Evolutionary conservation across 2,113 vertebrate genomes (phyloP).

Genomic region (Aphyosemion australe): DNA sequence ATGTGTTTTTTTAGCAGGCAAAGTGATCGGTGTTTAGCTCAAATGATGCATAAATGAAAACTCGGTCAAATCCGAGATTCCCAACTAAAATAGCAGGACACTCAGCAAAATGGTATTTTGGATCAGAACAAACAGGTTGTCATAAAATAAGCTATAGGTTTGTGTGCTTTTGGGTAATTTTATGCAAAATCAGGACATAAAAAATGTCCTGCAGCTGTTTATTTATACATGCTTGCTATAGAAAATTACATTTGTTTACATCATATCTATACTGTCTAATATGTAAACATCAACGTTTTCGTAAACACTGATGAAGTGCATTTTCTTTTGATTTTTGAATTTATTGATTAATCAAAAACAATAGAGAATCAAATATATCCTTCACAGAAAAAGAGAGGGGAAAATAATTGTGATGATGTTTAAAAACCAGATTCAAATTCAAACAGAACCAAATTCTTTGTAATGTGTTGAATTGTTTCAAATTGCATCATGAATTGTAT

Average conservation of each 20-base stretch:
- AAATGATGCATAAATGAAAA: not conserved
- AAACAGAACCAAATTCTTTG: no score
- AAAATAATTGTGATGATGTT: no score
- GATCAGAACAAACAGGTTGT: constrained; percentile 45
- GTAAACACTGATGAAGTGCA: no score
- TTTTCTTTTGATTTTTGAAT: no score
- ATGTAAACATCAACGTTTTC: no score
- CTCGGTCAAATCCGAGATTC: not conserved
- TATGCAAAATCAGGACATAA: constrained; percentile 32
- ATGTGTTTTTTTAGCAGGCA: no score
- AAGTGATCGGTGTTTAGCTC: not conserved
- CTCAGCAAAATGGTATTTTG: constrained; percentile 19
- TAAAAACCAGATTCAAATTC: no score
- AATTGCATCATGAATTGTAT: no score
- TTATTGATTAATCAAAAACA: no score
- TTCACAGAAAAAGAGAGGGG: no score
- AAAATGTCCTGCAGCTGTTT: constrained; percentile 29
- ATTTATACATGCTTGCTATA: constrained; percentile 17
- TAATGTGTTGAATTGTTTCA: no score
- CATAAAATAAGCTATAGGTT: constrained; percentile 46
- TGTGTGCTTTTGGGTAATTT: constrained; percentile 23
- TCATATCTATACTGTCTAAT: not conserved
- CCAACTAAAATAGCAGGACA: constrained; percentile 5
- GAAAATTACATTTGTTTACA: constrained; percentile 14
- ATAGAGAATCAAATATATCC: no score